Conservation (phyloP, 1,140 invertebrate genomes). For the Lepidurus couesii region DNA sequence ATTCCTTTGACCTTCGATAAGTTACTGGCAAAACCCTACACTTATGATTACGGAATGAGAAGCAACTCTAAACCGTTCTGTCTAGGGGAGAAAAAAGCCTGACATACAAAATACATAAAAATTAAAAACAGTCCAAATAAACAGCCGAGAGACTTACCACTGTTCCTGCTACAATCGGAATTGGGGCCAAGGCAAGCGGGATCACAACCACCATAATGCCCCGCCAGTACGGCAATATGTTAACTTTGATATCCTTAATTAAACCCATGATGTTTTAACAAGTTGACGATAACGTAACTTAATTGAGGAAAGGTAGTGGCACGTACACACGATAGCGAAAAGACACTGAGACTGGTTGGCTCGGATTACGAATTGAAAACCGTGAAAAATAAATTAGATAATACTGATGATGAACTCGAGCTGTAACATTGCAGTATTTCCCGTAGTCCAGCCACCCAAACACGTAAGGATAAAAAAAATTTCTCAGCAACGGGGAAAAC, state of each 20-base stretch:
- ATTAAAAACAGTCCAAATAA: not conserved
- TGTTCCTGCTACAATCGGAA: slow-evolving; percentile 24
- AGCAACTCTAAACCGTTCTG: not conserved
- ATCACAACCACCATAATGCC: slow-evolving; percentile 23
- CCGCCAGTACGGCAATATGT: slow-evolving; percentile 24
- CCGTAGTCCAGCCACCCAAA: too few relatives aligned
- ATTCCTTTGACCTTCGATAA: not conserved
- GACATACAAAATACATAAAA: not conserved
- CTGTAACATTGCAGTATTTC: too few relatives aligned
- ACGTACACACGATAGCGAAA: not conserved
- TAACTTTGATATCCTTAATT: not conserved
- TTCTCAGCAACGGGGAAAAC: too few relatives aligned
- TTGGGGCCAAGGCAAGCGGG: slow-evolving; percentile 11
- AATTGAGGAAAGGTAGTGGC: not conserved
- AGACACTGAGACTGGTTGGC: not conserved
- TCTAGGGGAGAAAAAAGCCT: too few relatives aligned
- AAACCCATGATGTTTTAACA: not conserved
- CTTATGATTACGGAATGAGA: not conserved
- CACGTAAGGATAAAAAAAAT: too few relatives aligned
- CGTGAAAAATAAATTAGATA: not conserved
- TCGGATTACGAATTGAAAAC: not conserved
- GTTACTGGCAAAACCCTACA: not conserved
- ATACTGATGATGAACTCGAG: too few relatives aligned
- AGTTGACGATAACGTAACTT: not conserved
- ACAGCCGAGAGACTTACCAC: not conserved